These are phyloP conservation scores for Plebejus argus DNA, from an alignment of 2,888 invertebrate genomes.

Conservation along the genomic window DNA sequence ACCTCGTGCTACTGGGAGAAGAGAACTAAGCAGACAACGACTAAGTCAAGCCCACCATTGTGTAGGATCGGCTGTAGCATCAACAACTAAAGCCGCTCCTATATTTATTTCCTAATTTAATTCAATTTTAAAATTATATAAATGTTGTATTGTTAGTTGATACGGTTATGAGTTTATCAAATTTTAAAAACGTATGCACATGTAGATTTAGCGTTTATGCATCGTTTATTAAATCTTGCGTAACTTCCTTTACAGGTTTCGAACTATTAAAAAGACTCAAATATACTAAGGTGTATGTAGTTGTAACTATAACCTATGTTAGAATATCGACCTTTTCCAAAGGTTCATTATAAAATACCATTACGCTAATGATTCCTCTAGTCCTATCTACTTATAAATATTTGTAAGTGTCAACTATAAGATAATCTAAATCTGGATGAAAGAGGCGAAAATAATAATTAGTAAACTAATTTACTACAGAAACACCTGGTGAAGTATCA, in stretches of 20 bases:
- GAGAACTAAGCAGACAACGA: constrained; percentile 54
- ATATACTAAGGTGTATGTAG: constrained; percentile 29
- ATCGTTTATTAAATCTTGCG: constrained; percentile 12
- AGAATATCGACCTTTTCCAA: background rate
- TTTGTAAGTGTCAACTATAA: constrained; percentile 11
- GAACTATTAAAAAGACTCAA: constrained; percentile 34
- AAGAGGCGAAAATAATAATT: constrained; percentile 10
- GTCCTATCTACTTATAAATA: constrained; percentile 9
- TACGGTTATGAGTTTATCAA: constrained; percentile 21
- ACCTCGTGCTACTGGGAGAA: constrained; percentile 89
- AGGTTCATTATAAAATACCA: constrained; percentile 24
- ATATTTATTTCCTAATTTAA: constrained; percentile 23
- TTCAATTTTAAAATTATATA: constrained; percentile 24
- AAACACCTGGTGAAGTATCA: constrained; percentile 7
- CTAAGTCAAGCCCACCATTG: background rate
- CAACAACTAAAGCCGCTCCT: background rate
- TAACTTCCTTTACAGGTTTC: constrained; percentile 19
- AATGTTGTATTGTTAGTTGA: constrained; percentile 23
- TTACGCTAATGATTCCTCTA: constrained; percentile 14
- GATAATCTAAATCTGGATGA: background rate
- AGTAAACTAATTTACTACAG: constrained; percentile 20
- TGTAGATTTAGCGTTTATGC: constrained; percentile 24
- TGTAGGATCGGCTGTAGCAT: background rate
- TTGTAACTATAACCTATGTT: background rate
- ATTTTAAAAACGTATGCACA: constrained; percentile 29